Conservation (phyloP, 64 coral and sea anemone genomes). For the Acropora yongei region DNA sequence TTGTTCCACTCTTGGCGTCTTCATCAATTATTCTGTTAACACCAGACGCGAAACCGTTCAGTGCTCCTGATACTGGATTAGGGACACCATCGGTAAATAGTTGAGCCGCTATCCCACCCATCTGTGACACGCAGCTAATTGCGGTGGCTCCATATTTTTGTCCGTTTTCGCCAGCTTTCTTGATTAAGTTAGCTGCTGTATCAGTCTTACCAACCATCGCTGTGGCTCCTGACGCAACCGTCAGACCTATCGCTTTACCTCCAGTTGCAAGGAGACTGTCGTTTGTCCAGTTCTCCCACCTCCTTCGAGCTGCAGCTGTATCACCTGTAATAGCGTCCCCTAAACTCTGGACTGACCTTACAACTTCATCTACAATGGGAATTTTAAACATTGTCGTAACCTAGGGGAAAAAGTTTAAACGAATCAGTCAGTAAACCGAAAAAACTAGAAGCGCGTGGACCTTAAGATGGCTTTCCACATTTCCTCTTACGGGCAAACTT, state of each 20-base stretch:
- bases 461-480: no score
- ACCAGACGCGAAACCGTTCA: neutral
- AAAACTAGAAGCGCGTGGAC: no score
- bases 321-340: neutral
- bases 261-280: slow-evolving; percentile 2
- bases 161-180: neutral
- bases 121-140: neutral
- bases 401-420: neutral
- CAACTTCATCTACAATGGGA: neutral
- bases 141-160: neutral
- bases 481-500: no score
- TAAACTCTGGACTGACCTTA: neutral
- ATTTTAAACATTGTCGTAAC: neutral
- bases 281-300: neutral
- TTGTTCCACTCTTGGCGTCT: neutral
- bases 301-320: neutral
- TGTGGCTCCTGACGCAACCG: neutral
- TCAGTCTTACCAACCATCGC: neutral
- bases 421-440: no score
- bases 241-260: neutral
- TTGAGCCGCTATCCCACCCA: neutral
- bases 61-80: neutral
- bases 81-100: neutral
- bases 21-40: neutral
- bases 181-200: neutral